Evolutionary conservation across 2,797 vertebrate species (phyloP).

Genomic region (Luscinia luscinia): DNA sequence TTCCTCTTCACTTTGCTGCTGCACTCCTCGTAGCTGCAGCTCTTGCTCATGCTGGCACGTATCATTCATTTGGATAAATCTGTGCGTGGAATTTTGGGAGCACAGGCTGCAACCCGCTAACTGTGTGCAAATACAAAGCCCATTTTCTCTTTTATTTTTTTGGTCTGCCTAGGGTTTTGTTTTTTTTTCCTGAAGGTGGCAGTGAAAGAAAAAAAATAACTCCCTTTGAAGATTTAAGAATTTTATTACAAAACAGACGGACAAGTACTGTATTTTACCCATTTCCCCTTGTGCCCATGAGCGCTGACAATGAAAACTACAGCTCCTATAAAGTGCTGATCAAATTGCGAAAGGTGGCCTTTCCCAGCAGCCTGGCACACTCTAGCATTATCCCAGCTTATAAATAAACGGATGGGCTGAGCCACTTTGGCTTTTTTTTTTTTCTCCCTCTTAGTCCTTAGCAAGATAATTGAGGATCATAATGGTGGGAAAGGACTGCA

Average conservation of each 20-base stretch:
- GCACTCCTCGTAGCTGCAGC: neutral
- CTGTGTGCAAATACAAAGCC: neutral
- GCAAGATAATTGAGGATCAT: constrained; percentile 92
- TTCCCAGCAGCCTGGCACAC: constrained; percentile 57
- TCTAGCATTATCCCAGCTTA: constrained; percentile 52
- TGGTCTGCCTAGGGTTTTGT: neutral
- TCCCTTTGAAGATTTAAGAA: constrained; percentile 70
- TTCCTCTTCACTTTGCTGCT: neutral
- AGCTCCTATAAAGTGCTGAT: constrained; percentile 68
- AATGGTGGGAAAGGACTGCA: constrained; percentile 86
- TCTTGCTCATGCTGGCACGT: neutral
- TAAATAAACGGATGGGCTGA: constrained; percentile 82
- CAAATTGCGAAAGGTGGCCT: constrained; percentile 53
- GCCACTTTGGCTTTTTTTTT: constrained; percentile 42
- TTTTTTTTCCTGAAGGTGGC: constrained; percentile 82
- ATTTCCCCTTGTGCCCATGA: constrained; percentile 70
- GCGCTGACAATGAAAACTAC: constrained; percentile 68
- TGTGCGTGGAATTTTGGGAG: neutral
- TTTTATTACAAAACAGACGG: constrained; percentile 79
- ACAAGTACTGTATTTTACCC: constrained; percentile 67
- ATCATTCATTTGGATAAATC: neutral
- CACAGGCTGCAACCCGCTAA: neutral
- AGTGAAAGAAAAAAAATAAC: constrained; percentile 79
- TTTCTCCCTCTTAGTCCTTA: constrained; percentile 74
- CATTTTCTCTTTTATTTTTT: neutral